Percentiles rank a stretch among this genome's conserved stretches.
phyloP scores from a whole-genome alignment of 2,888 invertebrate genomes.

The Sussaba pulchella region DNA sequence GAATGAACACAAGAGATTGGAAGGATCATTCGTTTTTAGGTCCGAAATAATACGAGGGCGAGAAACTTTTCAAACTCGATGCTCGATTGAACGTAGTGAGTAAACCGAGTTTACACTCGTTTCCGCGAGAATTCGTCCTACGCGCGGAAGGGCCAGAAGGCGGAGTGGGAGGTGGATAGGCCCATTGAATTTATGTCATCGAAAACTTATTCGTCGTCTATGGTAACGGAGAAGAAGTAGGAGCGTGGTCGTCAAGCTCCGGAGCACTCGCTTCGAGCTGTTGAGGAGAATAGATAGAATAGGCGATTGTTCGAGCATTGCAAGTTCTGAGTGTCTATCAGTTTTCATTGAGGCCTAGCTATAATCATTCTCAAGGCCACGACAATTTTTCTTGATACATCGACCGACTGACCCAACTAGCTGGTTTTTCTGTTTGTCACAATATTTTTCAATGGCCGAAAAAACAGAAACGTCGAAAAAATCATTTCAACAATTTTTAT shows the following conservation, averaged over 20 bases:
- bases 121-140: constrained; percentile 8
- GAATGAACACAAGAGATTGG: not conserved
- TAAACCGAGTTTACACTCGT: constrained; percentile 5
- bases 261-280: constrained; percentile 25
- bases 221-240: constrained; percentile 11
- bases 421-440: constrained; percentile 18
- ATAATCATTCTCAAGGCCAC: constrained; percentile 17
- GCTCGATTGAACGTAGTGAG: constrained; percentile 9
- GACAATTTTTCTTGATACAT: constrained; percentile 32
- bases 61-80: constrained; percentile 8
- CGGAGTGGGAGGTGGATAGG: not conserved
- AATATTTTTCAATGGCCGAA: constrained; percentile 5
- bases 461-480: constrained; percentile 25
- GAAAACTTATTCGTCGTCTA: constrained; percentile 40
- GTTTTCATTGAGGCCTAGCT: constrained; percentile 23
- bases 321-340: constrained; percentile 26
- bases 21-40: not conserved
- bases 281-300: constrained; percentile 7
- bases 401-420: constrained; percentile 33
- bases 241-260: constrained; percentile 25
- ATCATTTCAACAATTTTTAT: no score
- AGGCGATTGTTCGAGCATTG: constrained; percentile 21
- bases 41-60: not conserved
- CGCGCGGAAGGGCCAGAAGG: not conserved
- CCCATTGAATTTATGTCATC: constrained; percentile 27